Evolutionary conservation across 2,888 invertebrate species (phyloP).

Genomic region (Petrolisthes cinctipes): DNA sequence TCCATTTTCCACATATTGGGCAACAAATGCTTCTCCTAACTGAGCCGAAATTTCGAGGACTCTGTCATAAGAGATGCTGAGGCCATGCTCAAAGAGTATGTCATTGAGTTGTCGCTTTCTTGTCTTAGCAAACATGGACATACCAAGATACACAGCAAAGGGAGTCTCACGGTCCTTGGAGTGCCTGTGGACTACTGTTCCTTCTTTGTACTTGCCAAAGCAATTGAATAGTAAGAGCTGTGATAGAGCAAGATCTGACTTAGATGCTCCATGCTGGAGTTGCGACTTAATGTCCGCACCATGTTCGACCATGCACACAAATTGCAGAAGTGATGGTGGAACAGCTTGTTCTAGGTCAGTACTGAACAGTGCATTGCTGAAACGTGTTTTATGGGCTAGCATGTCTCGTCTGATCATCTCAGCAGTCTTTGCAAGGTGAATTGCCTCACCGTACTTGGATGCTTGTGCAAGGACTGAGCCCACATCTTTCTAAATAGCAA

Average conservation of each 20-base stretch:
- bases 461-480: slow-evolving; percentile 1
- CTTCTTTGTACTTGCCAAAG: neutral
- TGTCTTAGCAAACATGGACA: slow-evolving; percentile 24
- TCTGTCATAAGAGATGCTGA: slow-evolving; percentile 21
- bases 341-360: neutral
- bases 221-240: slow-evolving; percentile 22
- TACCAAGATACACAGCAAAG: slow-evolving; percentile 24
- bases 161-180: slow-evolving; percentile 30
- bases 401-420: neutral
- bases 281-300: slow-evolving; percentile 18
- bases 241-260: slow-evolving; percentile 11
- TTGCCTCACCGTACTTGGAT: slow-evolving; percentile 11
- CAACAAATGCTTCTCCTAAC: slow-evolving; percentile 12
- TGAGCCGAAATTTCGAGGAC: slow-evolving; percentile 14
- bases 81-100: slow-evolving; percentile 5
- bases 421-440: slow-evolving; percentile 7
- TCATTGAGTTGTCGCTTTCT: slow-evolving; percentile 18
- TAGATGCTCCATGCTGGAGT: neutral
- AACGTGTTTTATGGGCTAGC: neutral
- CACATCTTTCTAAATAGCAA: neutral
- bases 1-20: slow-evolving; percentile 13
- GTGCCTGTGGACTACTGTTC: slow-evolving; percentile 3
- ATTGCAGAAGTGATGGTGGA: slow-evolving; percentile 28
- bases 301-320: slow-evolving; percentile 25
- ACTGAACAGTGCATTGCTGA: neutral